Evolutionary conservation across 2,888 invertebrate genomes (phyloP).

Genomic region (Hirudinaria manillensis): DNA sequence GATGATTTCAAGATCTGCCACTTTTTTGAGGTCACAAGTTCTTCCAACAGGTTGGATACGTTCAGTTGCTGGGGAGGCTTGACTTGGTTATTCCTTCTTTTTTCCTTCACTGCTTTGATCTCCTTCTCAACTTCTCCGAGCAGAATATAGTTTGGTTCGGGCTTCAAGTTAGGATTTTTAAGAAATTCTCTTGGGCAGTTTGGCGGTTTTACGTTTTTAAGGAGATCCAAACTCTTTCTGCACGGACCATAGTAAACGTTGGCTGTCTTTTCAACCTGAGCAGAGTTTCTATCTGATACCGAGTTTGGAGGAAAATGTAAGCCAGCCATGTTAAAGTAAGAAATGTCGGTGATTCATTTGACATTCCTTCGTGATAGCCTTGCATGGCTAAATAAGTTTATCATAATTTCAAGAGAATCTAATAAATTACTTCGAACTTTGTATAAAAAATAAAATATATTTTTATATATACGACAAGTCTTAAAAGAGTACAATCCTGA

Average conservation of each 20-base stretch:
- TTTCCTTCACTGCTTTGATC: constrained; percentile 10
- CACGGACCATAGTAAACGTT: background rate
- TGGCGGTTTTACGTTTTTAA: background rate
- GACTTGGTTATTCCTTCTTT: background rate
- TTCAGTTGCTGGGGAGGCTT: background rate
- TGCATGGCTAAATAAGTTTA: too few relatives aligned
- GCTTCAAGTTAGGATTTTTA: background rate
- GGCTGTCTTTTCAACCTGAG: background rate
- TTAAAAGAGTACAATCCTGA: too few relatives aligned
- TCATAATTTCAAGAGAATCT: too few relatives aligned
- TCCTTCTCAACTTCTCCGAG: constrained; percentile 14
- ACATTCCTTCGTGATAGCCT: too few relatives aligned
- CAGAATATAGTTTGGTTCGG: constrained; percentile 7
- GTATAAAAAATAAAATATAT: too few relatives aligned
- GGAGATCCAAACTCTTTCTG: too few relatives aligned
- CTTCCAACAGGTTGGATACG: constrained; percentile 9
- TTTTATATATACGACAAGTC: too few relatives aligned
- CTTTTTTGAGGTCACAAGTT: background rate
- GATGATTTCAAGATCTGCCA: background rate
- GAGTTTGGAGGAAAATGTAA: background rate
- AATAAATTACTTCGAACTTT: too few relatives aligned
- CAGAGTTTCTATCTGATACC: background rate
- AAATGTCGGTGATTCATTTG: too few relatives aligned
- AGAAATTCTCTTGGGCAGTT: background rate
- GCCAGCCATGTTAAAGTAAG: too few relatives aligned